A percentile compares a stretch with the other conserved stretches of the same genome.
Evolutionary conservation across 2,888 invertebrate species (phyloP).

Genomic region (Lepeophtheirus nordmannii): DNA sequence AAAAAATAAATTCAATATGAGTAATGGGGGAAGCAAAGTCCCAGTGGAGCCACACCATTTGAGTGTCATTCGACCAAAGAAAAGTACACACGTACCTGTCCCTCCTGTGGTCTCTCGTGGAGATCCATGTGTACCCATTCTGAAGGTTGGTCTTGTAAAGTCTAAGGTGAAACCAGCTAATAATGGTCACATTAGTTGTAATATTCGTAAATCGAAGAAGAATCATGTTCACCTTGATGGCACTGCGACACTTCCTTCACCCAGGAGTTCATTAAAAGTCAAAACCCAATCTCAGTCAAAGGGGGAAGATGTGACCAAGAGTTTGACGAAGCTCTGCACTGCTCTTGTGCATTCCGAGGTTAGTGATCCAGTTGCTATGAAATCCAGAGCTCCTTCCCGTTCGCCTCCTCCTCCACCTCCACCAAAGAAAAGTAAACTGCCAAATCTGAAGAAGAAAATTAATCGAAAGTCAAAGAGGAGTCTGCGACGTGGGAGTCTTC

Average conservation of each 20-base stretch:
- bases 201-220: not conserved
- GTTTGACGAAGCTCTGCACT: not conserved
- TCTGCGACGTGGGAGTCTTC: not conserved
- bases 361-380: not conserved
- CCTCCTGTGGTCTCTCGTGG: not conserved
- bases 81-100: not conserved
- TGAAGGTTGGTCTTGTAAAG: not conserved
- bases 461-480: not conserved
- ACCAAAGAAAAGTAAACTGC: not conserved
- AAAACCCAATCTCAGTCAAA: not conserved
- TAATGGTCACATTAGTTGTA: not conserved
- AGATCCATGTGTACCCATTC: not conserved
- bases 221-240: not conserved
- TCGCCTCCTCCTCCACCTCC: not conserved
- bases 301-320: not conserved
- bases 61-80: not conserved
- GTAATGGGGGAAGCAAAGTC: not conserved
- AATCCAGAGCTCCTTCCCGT: not conserved
- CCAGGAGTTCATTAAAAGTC: not conserved
- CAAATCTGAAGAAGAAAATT: not conserved
- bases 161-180: not conserved
- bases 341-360: not conserved
- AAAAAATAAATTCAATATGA: not conserved
- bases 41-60: too few species aligned
- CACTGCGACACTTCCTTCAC: not conserved